These are phyloP conservation scores for Corythucha ciliata DNA, from an alignment of 2,888 invertebrate species.

Conservation along the genomic window DNA sequence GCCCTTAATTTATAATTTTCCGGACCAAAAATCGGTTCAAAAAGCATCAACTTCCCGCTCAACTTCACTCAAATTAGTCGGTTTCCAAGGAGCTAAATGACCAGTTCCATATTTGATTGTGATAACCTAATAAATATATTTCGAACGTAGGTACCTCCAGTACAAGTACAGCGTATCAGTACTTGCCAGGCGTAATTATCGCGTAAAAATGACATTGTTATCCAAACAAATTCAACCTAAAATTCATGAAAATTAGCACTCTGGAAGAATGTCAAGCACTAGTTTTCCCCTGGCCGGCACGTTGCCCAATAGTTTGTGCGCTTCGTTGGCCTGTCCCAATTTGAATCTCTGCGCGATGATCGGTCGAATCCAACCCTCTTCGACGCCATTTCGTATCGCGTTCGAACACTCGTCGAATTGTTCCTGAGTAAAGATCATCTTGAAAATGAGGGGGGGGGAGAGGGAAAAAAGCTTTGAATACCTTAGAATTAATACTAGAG, in stretches of 20 bases:
- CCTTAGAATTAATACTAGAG: neutral
- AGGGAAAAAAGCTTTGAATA: neutral
- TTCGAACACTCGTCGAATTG: constrained; percentile 41
- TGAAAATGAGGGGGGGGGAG: neutral
- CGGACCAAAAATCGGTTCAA: too few species aligned
- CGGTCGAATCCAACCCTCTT: constrained; percentile 42
- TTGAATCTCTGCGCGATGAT: constrained; percentile 42
- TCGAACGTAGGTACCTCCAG: too few species aligned
- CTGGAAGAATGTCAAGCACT: constrained; percentile 6
- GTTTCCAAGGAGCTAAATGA: too few species aligned
- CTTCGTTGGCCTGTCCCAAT: constrained; percentile 41
- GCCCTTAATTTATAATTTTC: too few species aligned
- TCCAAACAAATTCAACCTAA: constrained; percentile 1
- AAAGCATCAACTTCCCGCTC: too few species aligned
- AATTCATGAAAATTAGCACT: neutral
- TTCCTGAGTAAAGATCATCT: constrained; percentile 36
- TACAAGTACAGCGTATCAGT: too few species aligned
- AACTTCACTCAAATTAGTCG: too few species aligned
- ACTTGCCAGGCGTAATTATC: too few species aligned
- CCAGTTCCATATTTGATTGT: too few species aligned
- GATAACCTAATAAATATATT: too few species aligned
- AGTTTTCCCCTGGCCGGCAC: constrained; percentile 17
- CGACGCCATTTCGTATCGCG: constrained; percentile 41
- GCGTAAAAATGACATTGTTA: too few species aligned
- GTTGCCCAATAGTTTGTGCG: constrained; percentile 37